phyloP scores from a whole-genome alignment of 1,140 invertebrate species.

The Leptoteleia sp. region DNA sequence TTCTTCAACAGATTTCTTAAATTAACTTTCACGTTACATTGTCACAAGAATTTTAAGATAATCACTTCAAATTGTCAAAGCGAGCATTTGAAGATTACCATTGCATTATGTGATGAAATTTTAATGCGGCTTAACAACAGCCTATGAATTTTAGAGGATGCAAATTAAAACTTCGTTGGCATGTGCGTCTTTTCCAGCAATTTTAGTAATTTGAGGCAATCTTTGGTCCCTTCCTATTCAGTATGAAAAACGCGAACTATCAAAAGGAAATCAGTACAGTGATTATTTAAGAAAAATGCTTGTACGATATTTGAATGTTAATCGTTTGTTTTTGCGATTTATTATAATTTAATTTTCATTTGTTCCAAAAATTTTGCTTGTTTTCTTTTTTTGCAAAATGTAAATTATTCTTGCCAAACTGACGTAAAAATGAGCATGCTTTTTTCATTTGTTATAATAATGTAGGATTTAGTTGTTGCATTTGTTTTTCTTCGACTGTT shows the following conservation, averaged over 20 bases:
- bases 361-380: too few relatives aligned
- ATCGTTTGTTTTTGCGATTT: not conserved
- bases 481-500: too few relatives aligned
- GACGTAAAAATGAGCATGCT: too few relatives aligned
- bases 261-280: not conserved
- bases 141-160: slow-evolving; percentile 34
- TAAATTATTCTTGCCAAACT: too few relatives aligned
- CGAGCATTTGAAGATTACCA: slow-evolving; percentile 12
- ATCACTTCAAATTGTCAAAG: not conserved
- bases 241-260: not conserved
- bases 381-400: too few relatives aligned
- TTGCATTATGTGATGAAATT: slow-evolving; percentile 12
- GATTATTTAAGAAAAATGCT: slow-evolving; percentile 2
- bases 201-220: slow-evolving; percentile 15
- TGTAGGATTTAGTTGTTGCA: too few relatives aligned
- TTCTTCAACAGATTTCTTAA: too few relatives aligned
- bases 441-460: too few relatives aligned
- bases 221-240: not conserved
- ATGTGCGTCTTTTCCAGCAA: slow-evolving; percentile 4
- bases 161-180: slow-evolving; percentile 22
- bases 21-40: not conserved
- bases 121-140: slow-evolving; percentile 14
- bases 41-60: not conserved
- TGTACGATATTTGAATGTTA: too few relatives aligned
- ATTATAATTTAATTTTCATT: not conserved